Base-by-base conservation (phyloP, 2,888 invertebrate species). In the Aethes cnicana region DNA sequence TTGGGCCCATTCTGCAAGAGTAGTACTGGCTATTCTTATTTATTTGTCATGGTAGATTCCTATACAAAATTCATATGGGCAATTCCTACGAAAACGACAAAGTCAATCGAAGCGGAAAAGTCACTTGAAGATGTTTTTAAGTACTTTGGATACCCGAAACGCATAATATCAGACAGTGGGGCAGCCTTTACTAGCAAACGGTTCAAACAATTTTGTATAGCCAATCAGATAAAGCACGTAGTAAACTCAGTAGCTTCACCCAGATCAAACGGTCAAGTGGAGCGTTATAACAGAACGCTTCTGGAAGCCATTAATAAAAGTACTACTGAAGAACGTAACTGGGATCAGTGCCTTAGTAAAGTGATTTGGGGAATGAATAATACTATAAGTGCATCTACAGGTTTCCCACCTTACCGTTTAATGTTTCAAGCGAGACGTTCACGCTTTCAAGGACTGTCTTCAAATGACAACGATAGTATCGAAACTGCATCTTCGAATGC, bases 1-100 rank as follows among this genome's bases (percentile, higher is more conserved):
- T 18, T 66, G 9, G 33, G 33, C n/a, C 33, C 33, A 1, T 68
- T 68, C 36, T 56, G 57, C 1, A 58, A 37, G 9, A 62, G 54
- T 44, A 23, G 8, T 12, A 47, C 14, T 14, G 47, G 59, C 58
- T 17, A 5, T 63, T 11, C 44, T 64, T 11, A 36, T 64, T 56
- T 18, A 18, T 18, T 35, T 18, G 17, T 35, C 5, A 9, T 60
- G 8, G 47, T 20, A 11, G 47, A 47, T 9, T 21, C 47, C 4
- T 46, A 32, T 25, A 18, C 44, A 5, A 46, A 46, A 25, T 46
- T 46, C 8, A 30, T 46, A 9, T 12, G 36, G 23, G 37, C 25
- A 26, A 5, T 25, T 18, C 25, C 35, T 3, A 37, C 37, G 1
- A 12, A 16, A 9, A 47, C 36, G 7, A 16, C 26, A 2, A 36